Percentiles rank a stretch among this genome's conserved stretches.
Evolutionary conservation across 2,113 vertebrate genomes (phyloP).

Genomic region (Noctilio leporinus): DNA sequence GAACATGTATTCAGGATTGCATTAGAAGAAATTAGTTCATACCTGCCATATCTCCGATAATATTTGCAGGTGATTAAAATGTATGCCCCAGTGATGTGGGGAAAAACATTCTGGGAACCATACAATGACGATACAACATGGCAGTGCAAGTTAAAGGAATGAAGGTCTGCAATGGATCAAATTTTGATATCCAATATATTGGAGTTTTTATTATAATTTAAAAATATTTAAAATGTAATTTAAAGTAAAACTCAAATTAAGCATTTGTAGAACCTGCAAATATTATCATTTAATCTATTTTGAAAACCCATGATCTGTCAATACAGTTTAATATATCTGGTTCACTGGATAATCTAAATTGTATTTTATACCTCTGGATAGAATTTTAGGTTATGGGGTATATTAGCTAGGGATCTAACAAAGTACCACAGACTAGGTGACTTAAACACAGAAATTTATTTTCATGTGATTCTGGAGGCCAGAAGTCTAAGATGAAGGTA

Average conservation of each 20-base stretch:
- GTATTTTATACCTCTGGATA: background rate
- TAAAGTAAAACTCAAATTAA: background rate
- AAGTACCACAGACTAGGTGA: background rate
- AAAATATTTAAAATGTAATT: background rate
- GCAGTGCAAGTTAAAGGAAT: background rate
- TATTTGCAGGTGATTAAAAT: background rate
- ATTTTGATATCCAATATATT: background rate
- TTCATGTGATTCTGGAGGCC: background rate
- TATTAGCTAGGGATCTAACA: background rate
- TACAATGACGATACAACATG: rapidly evolving
- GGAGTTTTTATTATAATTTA: background rate
- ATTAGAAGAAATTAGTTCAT: background rate
- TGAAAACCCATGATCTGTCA: background rate
- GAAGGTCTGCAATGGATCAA: background rate
- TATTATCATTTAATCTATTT: background rate
- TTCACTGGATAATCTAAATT: background rate
- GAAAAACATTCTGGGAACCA: background rate
- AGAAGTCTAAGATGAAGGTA: background rate
- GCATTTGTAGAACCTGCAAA: background rate
- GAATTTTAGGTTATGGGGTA: background rate
- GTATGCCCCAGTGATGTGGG: background rate
- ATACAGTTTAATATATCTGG: background rate
- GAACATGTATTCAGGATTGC: background rate
- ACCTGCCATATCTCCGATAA: background rate
- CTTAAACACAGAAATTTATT: background rate